Conservation (phyloP, 2,113 vertebrate genomes). For the Chelonoidis abingdonii region DNA sequence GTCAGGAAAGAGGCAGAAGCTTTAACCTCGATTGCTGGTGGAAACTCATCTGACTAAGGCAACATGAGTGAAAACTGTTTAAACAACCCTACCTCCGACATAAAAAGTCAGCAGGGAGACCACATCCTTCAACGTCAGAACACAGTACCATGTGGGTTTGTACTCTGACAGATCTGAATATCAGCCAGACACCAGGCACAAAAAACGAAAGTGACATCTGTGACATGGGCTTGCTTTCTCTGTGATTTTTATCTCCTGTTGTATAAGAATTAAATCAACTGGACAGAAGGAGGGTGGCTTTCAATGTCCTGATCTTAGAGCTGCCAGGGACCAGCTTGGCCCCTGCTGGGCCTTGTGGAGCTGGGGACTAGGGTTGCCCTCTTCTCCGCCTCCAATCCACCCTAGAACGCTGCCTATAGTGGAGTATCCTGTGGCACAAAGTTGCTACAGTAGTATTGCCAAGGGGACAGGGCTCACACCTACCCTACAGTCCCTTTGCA, state of each 20-base stretch:
- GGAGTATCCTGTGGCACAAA: background rate
- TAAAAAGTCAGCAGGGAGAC: slow-evolving; percentile 53
- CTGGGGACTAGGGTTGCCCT: background rate
- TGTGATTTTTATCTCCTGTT: background rate
- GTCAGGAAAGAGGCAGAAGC: background rate
- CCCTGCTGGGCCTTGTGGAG: background rate
- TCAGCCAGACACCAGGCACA: background rate
- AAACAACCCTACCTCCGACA: slow-evolving; percentile 7
- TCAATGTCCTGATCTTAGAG: background rate
- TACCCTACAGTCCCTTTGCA: background rate
- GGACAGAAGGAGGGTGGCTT: fast-evolving
- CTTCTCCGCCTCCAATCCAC: background rate
- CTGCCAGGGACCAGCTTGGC: background rate
- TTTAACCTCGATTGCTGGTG: slow-evolving; percentile 2
- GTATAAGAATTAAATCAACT: background rate
- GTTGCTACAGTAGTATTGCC: fast-evolving
- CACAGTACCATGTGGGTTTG: background rate
- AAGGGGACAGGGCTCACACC: background rate
- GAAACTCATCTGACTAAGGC: slow-evolving; percentile 25
- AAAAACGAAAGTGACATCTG: fast-evolving
- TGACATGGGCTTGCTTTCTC: fast-evolving
- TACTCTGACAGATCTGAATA: background rate
- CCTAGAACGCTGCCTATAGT: background rate
- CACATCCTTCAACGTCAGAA: slow-evolving; percentile 10
- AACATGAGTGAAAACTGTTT: slow-evolving; percentile 23